Evolutionary conservation across 2,797 vertebrate species (phyloP).

Genomic region (Hapalemur alaotrensis): DNA sequence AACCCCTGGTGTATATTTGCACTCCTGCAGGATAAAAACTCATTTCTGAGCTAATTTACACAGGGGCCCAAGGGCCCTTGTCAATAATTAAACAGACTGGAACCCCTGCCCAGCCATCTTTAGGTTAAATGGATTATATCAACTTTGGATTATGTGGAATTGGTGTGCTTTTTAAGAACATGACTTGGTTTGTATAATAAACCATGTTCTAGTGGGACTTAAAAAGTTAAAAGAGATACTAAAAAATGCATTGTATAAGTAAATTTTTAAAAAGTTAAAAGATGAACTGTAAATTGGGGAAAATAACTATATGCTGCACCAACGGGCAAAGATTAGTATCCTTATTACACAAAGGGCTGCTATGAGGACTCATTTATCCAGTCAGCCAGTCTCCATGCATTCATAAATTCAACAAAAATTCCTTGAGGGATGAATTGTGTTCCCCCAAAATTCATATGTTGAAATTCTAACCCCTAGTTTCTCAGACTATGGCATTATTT

Average conservation of each 20-base stretch:
- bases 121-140: not conserved
- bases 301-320: not conserved
- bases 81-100: not conserved
- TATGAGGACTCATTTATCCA: not conserved
- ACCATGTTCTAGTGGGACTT: not conserved
- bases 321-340: not conserved
- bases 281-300: not conserved
- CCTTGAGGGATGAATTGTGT: not conserved
- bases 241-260: no score
- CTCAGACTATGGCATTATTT: not conserved
- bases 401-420: not conserved
- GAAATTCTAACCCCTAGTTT: not conserved
- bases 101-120: not conserved
- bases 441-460: not conserved
- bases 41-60: constrained; percentile 1
- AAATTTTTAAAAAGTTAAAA: not conserved
- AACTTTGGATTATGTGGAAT: not conserved
- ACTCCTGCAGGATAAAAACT: not conserved
- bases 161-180: not conserved
- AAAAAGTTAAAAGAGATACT: not conserved
- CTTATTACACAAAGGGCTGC: not conserved
- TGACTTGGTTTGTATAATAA: not conserved
- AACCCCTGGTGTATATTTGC: not conserved
- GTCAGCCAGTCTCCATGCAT: not conserved
- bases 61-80: not conserved